Conservation (phyloP, 2,113 vertebrate species). For the Danionella cerebrum region DNA sequence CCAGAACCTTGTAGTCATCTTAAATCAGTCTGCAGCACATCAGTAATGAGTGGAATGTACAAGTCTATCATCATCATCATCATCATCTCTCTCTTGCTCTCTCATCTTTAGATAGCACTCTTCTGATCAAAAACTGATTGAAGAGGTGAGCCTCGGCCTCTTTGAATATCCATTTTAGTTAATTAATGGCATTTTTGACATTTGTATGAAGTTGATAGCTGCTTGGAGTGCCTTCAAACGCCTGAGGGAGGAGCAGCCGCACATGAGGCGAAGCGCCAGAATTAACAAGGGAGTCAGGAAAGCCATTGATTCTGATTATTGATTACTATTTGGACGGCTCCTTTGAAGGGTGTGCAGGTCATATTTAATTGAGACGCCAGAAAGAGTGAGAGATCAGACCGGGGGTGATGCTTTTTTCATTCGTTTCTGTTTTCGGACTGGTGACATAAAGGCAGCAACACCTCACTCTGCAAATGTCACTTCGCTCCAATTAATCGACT, state of each 20-base stretch:
- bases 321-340: conserved; percentile 46
- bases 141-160: conserved; percentile 38
- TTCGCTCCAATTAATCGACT: conserved; percentile 55
- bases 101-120: conserved; percentile 28
- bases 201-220: conserved; percentile 50
- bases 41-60: conserved; percentile 26
- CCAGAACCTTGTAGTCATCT: conserved; percentile 29
- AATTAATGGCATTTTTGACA: conserved; percentile 52
- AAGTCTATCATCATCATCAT: conserved; percentile 15
- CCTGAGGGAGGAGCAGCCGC: not conserved
- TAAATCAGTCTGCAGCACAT: conserved; percentile 25
- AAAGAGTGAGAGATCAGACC: conserved; percentile 18
- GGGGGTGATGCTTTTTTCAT: not conserved
- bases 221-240: conserved; percentile 31
- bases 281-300: conserved; percentile 19
- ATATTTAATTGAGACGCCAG: conserved; percentile 48
- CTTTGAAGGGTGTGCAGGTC: conserved; percentile 41
- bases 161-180: conserved; percentile 49
- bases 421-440: not conserved
- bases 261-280: not conserved
- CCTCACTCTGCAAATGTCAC: conserved; percentile 59
- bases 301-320: conserved; percentile 49
- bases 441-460: conserved; percentile 49
- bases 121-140: conserved; percentile 46
- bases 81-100: not conserved